Base-by-base conservation (phyloP, 2,113 vertebrate genomes). In the Gavia stellata region DNA sequence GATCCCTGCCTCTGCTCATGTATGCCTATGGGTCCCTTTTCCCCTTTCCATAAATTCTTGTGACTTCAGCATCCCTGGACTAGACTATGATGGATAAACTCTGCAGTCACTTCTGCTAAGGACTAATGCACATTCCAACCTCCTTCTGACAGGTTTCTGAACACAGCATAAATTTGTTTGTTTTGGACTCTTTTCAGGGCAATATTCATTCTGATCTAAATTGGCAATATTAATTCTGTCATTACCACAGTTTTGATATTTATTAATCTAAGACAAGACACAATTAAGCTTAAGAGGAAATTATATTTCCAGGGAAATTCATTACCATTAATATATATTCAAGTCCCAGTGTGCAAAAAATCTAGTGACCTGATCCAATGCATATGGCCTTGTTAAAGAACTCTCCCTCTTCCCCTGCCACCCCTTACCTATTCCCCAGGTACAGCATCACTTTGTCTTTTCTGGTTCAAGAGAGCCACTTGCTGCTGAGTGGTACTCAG, bases 1-100 rank as follows among this genome's bases (percentile, higher is more conserved):
- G 62, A 50, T 82, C 79, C 34, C 66, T 91, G 65, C n/a, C 56
- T 79, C 56, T 88, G 56, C 47, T 74, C 21, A 0, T 75, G 82
- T 67, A 16, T n/a, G 77, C 31, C 81, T 74, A 53, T 28, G 34
- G 86, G 63, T 65, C 34, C 70, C 42, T 87, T 77, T 74, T 89
- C 45, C 63, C 42, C 58, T 55, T 66, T 55, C 89, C 89, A 95
- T 95, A 95, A 97, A 92, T 97, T 89, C 73, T 73, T 56, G 21
- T 73, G 66, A 72, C 62, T 95, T 90, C 86, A 79, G 52, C 77
- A 95, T 80, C 70, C 62, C 91, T 85, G 45, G 81, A 82, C 79
- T 55, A 94, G 81, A 80, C 86, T 88, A 53, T 92, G 84, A 95
- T 91, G 78, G 86, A 96, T 97, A 97, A 97, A 95, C 53, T 79